Evolutionary conservation across 2,888 invertebrate species (phyloP), one percentile per base, ranked within the genome.

Genomic region (Adineta ricciae): DNA sequence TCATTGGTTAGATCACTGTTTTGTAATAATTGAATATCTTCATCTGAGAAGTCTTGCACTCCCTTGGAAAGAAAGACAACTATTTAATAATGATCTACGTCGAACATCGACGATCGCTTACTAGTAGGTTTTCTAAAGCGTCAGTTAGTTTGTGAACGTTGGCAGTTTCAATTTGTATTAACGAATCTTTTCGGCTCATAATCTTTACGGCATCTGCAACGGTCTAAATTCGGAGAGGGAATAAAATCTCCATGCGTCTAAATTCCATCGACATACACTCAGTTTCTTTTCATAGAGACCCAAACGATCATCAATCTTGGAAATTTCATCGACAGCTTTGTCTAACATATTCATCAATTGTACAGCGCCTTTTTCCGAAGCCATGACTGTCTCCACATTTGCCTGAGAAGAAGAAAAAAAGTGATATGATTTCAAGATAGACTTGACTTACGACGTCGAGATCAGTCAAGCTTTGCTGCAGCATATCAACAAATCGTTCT

Each of bases 351-450:
- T 90, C 92, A 93, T 93, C 86, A 93, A 89, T 84, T 92, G 92
- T 87, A 94, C 93, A 91, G 96, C 94, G 88, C 93, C 92, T 56
- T 93, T 93, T 89, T 96, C 96, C 3, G 95, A 95, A n/a, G 94
- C 94, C 91, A 96, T 92, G 84, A 96, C 95, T 88, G 94, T 95
- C 90, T 96, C 94, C 86, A 96, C 94, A 91, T 96, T 96, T 89
- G 95, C 95, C 92, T 93, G n/a, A 46, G 46, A 36, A 7, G n/a
- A 24, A 21, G 14, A 82, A 32, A 38, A 4, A 38, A 46, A 32
- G 16, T 73, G 52, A 32, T 0, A 84, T 7, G 16, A 83, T 14
- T 19, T 5, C 14, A 49, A 83, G 1, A 16, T 8, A 27, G 1
- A 27, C 83, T n/a, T 36, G 54, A 88, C 91, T 89, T 90, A 94